Conservation (phyloP, 1,140 invertebrate species). For the Elymnias hypermnestra region DNA sequence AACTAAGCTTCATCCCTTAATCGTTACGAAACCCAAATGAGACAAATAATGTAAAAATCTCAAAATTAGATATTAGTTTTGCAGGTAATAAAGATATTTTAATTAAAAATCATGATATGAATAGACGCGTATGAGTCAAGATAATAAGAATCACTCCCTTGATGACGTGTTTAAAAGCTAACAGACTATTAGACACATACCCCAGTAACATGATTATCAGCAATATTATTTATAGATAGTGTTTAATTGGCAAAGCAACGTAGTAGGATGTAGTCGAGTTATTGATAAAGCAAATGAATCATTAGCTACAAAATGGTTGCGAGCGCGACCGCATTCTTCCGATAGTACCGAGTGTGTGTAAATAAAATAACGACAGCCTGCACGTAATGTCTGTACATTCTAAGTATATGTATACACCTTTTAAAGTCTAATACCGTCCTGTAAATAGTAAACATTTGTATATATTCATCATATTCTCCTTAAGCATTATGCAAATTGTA, state of each 20-base stretch:
- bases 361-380: conserved; percentile 25
- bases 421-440: neutral
- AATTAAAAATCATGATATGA: too few relatives aligned
- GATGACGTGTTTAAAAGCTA: neutral
- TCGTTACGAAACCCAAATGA: too few relatives aligned
- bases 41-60: too few relatives aligned
- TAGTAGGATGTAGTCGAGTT: conserved; percentile 12
- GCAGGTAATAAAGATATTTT: too few relatives aligned
- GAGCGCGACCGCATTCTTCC: conserved; percentile 53
- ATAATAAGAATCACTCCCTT: too few relatives aligned
- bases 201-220: too few relatives aligned
- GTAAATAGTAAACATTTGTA: too few relatives aligned
- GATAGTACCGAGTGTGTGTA: conserved; percentile 43
- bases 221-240: neutral
- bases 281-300: conserved; percentile 62
- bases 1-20: too few relatives aligned
- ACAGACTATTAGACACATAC: neutral
- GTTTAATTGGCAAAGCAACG: neutral
- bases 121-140: too few relatives aligned
- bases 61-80: too few relatives aligned
- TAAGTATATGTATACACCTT: neutral
- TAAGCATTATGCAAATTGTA: too few relatives aligned
- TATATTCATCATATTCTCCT: too few relatives aligned
- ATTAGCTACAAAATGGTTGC: conserved; percentile 43
- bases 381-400: conserved; percentile 15